phyloP scores from a whole-genome alignment of 1,140 invertebrate genomes.

The Elymnias hypermnestra region DNA sequence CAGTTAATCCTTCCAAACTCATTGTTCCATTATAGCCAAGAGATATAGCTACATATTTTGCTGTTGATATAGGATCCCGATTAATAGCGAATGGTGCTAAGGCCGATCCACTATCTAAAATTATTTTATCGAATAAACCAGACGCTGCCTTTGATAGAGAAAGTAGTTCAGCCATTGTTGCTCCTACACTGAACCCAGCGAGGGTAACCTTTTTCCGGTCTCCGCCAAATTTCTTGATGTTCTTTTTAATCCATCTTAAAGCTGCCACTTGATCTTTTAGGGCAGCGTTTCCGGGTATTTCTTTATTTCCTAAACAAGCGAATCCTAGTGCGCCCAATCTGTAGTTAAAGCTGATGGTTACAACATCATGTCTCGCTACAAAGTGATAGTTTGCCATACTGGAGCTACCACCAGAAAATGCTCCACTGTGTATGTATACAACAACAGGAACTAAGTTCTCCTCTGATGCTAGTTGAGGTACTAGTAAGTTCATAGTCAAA shows the following conservation, averaged over 20 bases:
- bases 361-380: conserved; percentile 49
- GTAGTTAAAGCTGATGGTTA: conserved; percentile 57
- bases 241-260: conserved; percentile 76
- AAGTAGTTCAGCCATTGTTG: conserved; percentile 55
- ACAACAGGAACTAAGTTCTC: conserved; percentile 54
- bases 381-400: conserved; percentile 53
- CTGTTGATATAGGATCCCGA: conserved; percentile 52
- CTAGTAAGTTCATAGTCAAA: conserved; percentile 44
- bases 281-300: conserved; percentile 79
- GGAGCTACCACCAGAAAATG: conserved; percentile 52
- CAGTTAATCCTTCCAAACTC: conserved; percentile 48
- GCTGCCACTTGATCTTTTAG: conserved; percentile 78
- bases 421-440: conserved; percentile 63
- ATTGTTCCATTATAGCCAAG: conserved; percentile 50
- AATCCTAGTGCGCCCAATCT: conserved; percentile 74
- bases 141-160: conserved; percentile 43
- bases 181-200: conserved; percentile 78
- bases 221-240: conserved; percentile 80
- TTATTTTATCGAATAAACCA: conserved; percentile 54
- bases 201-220: conserved; percentile 80
- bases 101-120: conserved; percentile 63
- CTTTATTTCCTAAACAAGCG: conserved; percentile 75
- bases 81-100: conserved; percentile 56
- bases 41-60: conserved; percentile 50
- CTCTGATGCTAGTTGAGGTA: conserved; percentile 42